A percentile compares a stretch with the other conserved stretches of the same genome.
Evolutionary conservation across 2,113 vertebrate genomes (phyloP).

Genomic region (Solenodon paradoxus): DNA sequence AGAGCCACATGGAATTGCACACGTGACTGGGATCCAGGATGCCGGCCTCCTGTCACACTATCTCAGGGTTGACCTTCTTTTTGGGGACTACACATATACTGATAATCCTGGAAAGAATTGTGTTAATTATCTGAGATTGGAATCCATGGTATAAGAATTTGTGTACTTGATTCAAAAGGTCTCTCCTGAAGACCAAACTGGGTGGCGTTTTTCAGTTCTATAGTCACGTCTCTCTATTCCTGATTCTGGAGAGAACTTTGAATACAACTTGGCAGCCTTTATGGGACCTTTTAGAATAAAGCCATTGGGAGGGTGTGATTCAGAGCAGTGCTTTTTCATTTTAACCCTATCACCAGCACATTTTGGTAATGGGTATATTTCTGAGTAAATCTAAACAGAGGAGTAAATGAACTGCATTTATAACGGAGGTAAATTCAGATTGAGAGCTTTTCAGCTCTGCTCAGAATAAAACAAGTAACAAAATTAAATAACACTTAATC

Average conservation of each 20-base stretch:
- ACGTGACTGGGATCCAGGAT: not conserved
- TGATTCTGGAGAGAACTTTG: not conserved
- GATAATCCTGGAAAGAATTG: not conserved
- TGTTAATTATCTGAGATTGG: not conserved
- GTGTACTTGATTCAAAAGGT: not conserved
- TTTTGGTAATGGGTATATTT: conserved; percentile 26
- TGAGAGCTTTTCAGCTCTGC: not conserved
- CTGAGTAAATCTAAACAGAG: conserved; percentile 7
- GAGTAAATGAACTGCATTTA: not conserved
- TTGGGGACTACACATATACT: not conserved
- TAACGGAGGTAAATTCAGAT: not conserved
- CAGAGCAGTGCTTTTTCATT: conserved; percentile 10
- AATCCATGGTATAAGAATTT: not conserved
- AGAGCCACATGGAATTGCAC: not conserved
- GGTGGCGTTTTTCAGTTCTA: not conserved
- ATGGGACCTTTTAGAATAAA: conserved; percentile 35
- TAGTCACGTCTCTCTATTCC: not conserved
- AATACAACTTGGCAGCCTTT: not conserved
- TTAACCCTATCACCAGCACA: not conserved
- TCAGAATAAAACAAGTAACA: conserved; percentile 42
- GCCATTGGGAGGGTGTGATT: not conserved
- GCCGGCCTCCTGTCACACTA: not conserved
- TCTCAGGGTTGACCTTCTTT: not conserved
- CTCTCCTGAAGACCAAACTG: not conserved
- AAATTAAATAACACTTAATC: not conserved